Percentiles rank a stretch among this genome's conserved stretches.
Conservation (phyloP, 2,113 vertebrate species). For the Chamaetylas fuelleborni region DNA sequence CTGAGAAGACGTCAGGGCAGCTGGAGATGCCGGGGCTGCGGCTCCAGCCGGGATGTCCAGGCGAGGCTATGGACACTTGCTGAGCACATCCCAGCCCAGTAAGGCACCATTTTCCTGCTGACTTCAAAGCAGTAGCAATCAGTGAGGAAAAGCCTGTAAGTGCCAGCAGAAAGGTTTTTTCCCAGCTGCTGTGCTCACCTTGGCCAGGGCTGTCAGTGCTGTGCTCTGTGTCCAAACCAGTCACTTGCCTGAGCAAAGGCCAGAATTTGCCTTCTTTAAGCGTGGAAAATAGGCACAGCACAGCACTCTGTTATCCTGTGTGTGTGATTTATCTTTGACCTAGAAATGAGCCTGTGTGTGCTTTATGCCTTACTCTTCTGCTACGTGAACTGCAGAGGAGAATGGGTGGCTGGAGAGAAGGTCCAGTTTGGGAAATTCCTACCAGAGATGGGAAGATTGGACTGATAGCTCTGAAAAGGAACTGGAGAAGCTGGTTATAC, state of each 20-base stretch:
- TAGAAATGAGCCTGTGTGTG: background rate
- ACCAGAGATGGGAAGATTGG: background rate
- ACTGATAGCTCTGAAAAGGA: background rate
- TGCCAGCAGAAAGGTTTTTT: background rate
- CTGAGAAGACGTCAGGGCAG: rapidly evolving
- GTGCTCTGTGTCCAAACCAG: background rate
- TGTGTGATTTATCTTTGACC: background rate
- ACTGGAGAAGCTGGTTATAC: background rate
- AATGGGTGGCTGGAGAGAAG: background rate
- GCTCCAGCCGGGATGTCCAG: rapidly evolving
- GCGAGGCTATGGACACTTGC: background rate
- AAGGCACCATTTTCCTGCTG: background rate
- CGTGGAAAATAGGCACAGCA: background rate
- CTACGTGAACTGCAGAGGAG: background rate
- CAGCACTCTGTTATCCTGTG: background rate
- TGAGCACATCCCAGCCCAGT: background rate
- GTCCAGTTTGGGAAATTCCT: background rate
- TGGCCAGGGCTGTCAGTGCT: background rate
- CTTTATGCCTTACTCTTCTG: background rate
- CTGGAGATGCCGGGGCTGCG: rapidly evolving
- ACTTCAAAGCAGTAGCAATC: background rate
- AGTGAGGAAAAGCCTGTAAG: background rate
- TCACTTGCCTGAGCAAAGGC: background rate
- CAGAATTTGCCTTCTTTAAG: background rate
- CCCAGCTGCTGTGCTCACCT: background rate